phyloP scores from a whole-genome alignment of 2,888 invertebrate genomes.

The Oscheius sp. region DNA sequence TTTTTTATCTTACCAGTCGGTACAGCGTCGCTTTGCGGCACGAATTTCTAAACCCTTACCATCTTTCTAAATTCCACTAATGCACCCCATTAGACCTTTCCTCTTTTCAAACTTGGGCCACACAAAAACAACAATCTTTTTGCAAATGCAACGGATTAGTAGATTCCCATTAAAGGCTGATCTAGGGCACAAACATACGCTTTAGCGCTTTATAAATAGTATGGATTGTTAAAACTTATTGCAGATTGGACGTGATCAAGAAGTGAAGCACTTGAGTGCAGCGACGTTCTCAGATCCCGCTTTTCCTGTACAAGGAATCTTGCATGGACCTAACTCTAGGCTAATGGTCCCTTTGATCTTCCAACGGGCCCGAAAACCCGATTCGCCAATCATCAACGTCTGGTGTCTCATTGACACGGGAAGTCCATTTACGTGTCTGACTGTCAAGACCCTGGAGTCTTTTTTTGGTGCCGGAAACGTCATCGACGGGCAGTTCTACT shows the following conservation, averaged over 20 bases:
- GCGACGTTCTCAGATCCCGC: slow-evolving; percentile 40
- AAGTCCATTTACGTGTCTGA: slow-evolving; percentile 41
- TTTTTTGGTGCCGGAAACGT: slow-evolving; percentile 34
- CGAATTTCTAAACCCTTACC: no score
- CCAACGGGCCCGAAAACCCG: slow-evolving; percentile 31
- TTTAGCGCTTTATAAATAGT: slow-evolving; percentile 10
- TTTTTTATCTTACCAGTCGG: no score
- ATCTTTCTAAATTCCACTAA: no score
- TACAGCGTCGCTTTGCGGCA: no score
- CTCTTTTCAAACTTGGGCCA: no score
- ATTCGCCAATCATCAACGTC: slow-evolving; percentile 36
- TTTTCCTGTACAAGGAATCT: slow-evolving; percentile 37
- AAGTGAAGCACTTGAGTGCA: slow-evolving; percentile 36
- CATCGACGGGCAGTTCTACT: slow-evolving; percentile 22
- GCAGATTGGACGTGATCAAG: slow-evolving; percentile 30
- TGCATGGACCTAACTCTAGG: slow-evolving; percentile 38
- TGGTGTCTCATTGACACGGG: slow-evolving; percentile 38
- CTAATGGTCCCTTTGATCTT: slow-evolving; percentile 43
- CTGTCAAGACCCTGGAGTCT: slow-evolving; percentile 37
- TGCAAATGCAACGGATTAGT: no score
- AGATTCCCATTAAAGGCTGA: no score
- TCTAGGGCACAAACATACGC: no score
- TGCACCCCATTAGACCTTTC: no score
- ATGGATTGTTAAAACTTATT: slow-evolving; percentile 18
- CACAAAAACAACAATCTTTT: no score